phyloP scores from a whole-genome alignment of 2,888 invertebrate species.

The Lasioglossum figueresi region DNA sequence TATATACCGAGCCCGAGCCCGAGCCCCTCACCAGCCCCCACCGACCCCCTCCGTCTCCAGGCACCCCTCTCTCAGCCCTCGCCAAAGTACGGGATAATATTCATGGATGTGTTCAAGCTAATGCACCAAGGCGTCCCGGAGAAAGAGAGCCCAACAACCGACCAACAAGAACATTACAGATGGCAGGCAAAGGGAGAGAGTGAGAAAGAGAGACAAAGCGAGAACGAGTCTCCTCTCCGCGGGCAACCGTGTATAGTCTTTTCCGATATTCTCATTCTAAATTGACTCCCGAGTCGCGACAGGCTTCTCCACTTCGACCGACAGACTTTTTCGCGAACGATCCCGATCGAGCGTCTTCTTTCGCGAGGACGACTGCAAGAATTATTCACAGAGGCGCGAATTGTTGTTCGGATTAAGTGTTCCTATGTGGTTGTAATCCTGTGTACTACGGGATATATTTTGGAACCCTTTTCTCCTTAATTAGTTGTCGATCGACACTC shows the following conservation, averaged over 20 bases:
- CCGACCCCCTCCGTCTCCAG: slow-evolving; percentile 61
- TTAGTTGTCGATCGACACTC: too few species aligned
- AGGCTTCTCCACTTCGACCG: slow-evolving; percentile 24
- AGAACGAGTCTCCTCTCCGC: slow-evolving; percentile 43
- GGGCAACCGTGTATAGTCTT: slow-evolving; percentile 36
- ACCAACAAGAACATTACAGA: background rate
- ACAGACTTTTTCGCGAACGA: slow-evolving; percentile 22
- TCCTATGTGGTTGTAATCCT: background rate
- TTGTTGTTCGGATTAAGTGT: background rate
- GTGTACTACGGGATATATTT: background rate
- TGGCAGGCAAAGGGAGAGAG: background rate
- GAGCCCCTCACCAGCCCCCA: slow-evolving; percentile 65
- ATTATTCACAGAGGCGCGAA: background rate
- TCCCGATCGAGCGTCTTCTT: slow-evolving; percentile 17
- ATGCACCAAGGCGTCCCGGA: slow-evolving; percentile 80
- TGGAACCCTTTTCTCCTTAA: background rate
- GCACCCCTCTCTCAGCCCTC: slow-evolving; percentile 68
- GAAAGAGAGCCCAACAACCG: slow-evolving; percentile 33
- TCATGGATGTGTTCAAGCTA: slow-evolving; percentile 83
- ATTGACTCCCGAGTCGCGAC: slow-evolving; percentile 50
- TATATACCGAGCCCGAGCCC: slow-evolving; percentile 76
- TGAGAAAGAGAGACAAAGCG: background rate
- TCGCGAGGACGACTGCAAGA: background rate
- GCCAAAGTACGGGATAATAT: slow-evolving; percentile 80
- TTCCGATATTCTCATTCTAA: slow-evolving; percentile 42